Evolutionary conservation across 2,797 vertebrate genomes (phyloP).

Genomic region (Nannoperca obscura): DNA sequence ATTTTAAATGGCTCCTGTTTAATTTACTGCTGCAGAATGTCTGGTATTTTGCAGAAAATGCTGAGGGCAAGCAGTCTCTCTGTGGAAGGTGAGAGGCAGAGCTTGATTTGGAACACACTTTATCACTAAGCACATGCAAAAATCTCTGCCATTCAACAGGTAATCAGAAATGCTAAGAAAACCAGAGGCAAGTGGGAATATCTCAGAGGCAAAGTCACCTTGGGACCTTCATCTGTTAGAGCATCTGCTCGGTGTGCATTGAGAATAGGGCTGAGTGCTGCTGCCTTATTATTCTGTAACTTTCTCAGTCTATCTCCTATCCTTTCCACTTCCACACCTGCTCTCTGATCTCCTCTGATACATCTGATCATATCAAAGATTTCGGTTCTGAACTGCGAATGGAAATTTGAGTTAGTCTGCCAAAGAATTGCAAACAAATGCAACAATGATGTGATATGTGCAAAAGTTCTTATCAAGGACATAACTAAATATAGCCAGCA

Average conservation of each 20-base stretch:
- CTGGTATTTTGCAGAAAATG: conserved; percentile 54
- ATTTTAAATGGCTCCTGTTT: conserved; percentile 75
- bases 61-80: conserved; percentile 47
- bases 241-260: conserved; percentile 67
- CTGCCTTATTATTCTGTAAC: conserved; percentile 25
- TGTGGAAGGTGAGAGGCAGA: conserved; percentile 30
- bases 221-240: conserved; percentile 77
- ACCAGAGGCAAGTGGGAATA: conserved; percentile 61
- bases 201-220: conserved; percentile 75
- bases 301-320: conserved; percentile 21
- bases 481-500: no score
- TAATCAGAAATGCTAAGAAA: conserved; percentile 75
- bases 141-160: conserved; percentile 65
- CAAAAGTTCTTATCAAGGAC: not conserved
- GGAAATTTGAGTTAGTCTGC: no score
- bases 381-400: not conserved
- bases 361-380: conserved; percentile 4
- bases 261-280: conserved; percentile 20
- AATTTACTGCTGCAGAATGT: conserved; percentile 66
- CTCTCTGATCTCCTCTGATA: conserved; percentile 6
- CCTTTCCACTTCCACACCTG: conserved; percentile 19
- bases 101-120: conserved; percentile 55
- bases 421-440: no score
- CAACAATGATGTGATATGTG: not conserved
- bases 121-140: conserved; percentile 36